Percentiles rank a stretch among this genome's conserved stretches.
Conservation (phyloP, 2,888 invertebrate species). For the Agriopis aurantiaria region DNA sequence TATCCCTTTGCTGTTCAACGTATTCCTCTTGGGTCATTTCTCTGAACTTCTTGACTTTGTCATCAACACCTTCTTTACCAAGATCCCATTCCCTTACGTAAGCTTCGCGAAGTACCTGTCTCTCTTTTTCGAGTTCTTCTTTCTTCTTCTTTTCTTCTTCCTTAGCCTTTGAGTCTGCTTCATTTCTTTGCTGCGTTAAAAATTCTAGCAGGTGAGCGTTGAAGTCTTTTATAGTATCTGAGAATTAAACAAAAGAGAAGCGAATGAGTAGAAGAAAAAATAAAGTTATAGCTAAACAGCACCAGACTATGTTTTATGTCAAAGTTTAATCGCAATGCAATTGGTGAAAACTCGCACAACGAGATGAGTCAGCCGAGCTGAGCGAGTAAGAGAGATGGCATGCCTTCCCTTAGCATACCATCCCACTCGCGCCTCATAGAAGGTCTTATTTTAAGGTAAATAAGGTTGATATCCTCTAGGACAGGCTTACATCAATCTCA, state of each 20-base stretch:
- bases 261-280: not conserved
- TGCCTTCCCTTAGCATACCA: too few species aligned
- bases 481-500: too few species aligned
- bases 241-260: slow-evolving; percentile 42
- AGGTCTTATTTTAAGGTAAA: too few species aligned
- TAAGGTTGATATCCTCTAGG: too few species aligned
- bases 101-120: slow-evolving; percentile 81
- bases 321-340: not conserved
- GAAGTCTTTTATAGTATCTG: slow-evolving; percentile 77
- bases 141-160: slow-evolving; percentile 72
- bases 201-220: slow-evolving; percentile 76
- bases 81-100: slow-evolving; percentile 91
- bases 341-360: too few species aligned
- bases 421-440: too few species aligned
- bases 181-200: slow-evolving; percentile 79
- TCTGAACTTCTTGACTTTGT: slow-evolving; percentile 74
- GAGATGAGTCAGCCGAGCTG: too few species aligned
- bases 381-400: too few species aligned
- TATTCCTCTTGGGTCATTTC: slow-evolving; percentile 92
- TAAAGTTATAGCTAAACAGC: not conserved
- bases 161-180: slow-evolving; percentile 76
- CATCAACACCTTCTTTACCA: slow-evolving; percentile 88
- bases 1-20: slow-evolving; percentile 90
- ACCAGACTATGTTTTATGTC: not conserved
- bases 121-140: slow-evolving; percentile 78